phyloP scores from a whole-genome alignment of 2,888 invertebrate genomes.

The Heteromyza rotundicornis region DNA sequence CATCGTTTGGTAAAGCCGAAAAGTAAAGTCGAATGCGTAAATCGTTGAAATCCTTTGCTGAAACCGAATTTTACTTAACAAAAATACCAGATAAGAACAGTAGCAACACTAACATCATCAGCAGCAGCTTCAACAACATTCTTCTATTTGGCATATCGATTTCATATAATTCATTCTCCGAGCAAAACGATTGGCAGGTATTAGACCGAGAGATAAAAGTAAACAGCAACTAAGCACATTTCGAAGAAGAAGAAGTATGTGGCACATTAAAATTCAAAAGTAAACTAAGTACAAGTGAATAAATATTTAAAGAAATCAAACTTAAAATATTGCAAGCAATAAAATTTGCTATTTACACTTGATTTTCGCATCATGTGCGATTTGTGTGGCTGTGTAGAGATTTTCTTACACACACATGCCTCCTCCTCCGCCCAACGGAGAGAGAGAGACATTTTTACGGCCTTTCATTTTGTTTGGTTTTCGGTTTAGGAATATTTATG shows the following conservation, averaged over 20 bases:
- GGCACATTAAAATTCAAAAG: background rate
- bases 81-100: background rate
- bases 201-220: slow-evolving; percentile 24
- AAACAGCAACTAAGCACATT: background rate
- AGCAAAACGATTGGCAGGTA: slow-evolving; percentile 32
- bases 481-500: slow-evolving; percentile 22
- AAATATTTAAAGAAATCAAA: background rate
- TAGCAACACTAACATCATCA: background rate
- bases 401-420: no score
- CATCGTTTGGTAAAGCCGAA: background rate
- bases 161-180: slow-evolving; percentile 31
- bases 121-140: background rate
- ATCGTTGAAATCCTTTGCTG: slow-evolving; percentile 23
- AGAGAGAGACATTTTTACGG: no score
- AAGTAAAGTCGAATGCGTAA: slow-evolving; percentile 12
- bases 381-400: no score
- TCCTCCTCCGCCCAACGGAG: no score
- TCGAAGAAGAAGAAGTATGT: background rate
- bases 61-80: slow-evolving; percentile 24
- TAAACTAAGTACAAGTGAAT: background rate
- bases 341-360: background rate
- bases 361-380: background rate
- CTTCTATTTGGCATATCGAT: slow-evolving; percentile 19
- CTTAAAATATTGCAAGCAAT: background rate
- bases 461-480: no score